These are phyloP conservation scores for Acanthococcus lagerstroemiae DNA, from an alignment of 2,888 invertebrate genomes.

Conservation along the genomic window DNA sequence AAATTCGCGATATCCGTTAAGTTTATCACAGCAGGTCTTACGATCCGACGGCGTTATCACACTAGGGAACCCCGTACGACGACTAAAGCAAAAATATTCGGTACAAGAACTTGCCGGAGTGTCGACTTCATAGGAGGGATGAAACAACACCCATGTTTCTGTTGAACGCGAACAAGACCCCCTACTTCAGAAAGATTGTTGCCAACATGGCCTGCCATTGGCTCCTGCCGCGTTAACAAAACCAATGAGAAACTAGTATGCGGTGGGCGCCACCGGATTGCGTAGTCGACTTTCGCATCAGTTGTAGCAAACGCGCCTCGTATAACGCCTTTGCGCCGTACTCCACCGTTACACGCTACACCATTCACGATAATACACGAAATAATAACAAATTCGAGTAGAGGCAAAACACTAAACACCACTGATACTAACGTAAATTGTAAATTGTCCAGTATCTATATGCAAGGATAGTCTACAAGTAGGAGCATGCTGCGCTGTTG, in stretches of 20 bases:
- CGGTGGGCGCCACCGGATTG: conserved; percentile 1
- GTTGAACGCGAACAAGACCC: not conserved
- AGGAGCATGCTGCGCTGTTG: too few relatives aligned
- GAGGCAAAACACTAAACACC: too few relatives aligned
- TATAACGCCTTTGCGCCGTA: too few relatives aligned
- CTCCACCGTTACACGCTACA: too few relatives aligned
- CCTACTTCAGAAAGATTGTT: not conserved
- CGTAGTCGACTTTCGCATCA: not conserved
- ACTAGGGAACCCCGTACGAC: conserved; percentile 20
- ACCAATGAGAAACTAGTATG: conserved; percentile 14
- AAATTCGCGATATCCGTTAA: conserved; percentile 15
- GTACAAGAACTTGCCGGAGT: not conserved
- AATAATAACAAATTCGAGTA: too few relatives aligned
- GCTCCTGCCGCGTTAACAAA: conserved; percentile 1
- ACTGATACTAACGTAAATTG: too few relatives aligned
- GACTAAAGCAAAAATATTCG: conserved; percentile 1
- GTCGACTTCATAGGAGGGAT: conserved; percentile 15
- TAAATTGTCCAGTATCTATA: too few relatives aligned
- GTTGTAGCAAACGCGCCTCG: too few relatives aligned
- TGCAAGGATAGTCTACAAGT: too few relatives aligned
- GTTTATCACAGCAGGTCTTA: conserved; percentile 25
- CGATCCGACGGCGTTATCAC: conserved; percentile 18
- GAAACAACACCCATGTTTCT: conserved; percentile 21
- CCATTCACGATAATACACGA: too few relatives aligned
- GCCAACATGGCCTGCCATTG: conserved; percentile 4